phyloP scores from a whole-genome alignment of 35 echinoderm and acorn worm genomes.

The Hemicentrotus pulcherrimus region DNA sequence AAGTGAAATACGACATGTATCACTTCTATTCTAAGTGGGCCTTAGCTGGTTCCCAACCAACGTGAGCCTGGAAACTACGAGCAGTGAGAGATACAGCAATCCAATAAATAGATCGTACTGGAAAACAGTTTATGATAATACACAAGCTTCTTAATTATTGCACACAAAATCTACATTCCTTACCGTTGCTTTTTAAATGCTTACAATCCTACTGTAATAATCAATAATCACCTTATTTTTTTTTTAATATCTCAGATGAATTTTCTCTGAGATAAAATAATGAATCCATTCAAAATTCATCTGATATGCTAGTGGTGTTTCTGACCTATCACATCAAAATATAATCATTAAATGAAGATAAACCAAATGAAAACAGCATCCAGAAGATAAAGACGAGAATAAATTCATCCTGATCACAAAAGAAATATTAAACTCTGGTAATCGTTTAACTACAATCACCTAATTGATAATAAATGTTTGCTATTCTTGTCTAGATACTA shows the following conservation, averaged over 20 bases:
- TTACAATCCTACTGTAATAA: not conserved
- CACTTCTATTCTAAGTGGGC: not conserved
- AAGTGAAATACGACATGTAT: not conserved
- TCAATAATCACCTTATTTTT: not conserved
- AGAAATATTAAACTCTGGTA: not conserved
- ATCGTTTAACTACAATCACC: not conserved
- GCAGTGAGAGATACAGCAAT: slow-evolving; percentile 37
- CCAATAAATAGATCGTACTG: slow-evolving; percentile 30
- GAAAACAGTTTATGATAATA: slow-evolving; percentile 38
- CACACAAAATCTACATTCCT: slow-evolving; percentile 29
- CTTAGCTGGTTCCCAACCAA: not conserved
- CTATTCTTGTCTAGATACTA: not conserved
- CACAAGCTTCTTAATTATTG: slow-evolving; percentile 42
- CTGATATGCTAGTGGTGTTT: not conserved
- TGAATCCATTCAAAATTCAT: not conserved
- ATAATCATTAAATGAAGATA: not conserved
- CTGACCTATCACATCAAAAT: not conserved
- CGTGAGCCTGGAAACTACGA: not conserved
- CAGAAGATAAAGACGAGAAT: not conserved
- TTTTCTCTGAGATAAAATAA: not conserved
- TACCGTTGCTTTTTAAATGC: slow-evolving; percentile 15
- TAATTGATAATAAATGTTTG: not conserved
- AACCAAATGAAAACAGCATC: not conserved
- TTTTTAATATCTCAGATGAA: not conserved
- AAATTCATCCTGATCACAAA: not conserved